Evolutionary conservation across 2,888 invertebrate genomes (phyloP).

Genomic region (Amblyjoppa proteus): DNA sequence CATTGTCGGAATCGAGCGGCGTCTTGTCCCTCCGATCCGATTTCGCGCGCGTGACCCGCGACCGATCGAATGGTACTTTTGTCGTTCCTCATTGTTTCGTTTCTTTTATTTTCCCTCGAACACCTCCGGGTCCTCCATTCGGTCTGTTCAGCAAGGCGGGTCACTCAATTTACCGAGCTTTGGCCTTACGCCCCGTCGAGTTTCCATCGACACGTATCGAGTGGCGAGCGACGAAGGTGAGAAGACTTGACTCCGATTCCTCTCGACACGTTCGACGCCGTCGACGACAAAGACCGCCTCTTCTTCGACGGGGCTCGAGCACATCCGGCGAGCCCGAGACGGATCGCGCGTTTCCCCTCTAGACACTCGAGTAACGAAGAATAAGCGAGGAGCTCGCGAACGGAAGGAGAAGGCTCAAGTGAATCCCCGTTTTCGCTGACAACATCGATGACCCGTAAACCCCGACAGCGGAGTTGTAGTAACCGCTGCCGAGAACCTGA

Average conservation of each 20-base stretch:
- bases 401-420: slow-evolving; percentile 49
- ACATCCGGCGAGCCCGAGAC: slow-evolving; percentile 44
- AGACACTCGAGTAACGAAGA: slow-evolving; percentile 33
- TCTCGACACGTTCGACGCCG: slow-evolving; percentile 58
- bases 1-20: background rate
- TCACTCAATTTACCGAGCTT: slow-evolving; percentile 33
- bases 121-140: background rate
- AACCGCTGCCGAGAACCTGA: slow-evolving; percentile 92
- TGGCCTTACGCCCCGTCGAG: slow-evolving; percentile 25
- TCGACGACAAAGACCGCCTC: slow-evolving; percentile 41
- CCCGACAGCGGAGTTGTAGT: slow-evolving; percentile 88
- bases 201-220: slow-evolving; percentile 40
- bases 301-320: slow-evolving; percentile 30
- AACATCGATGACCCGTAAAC: slow-evolving; percentile 50
- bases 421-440: slow-evolving; percentile 59
- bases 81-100: background rate
- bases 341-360: slow-evolving; percentile 34
- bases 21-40: background rate
- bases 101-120: slow-evolving; percentile 21
- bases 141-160: background rate
- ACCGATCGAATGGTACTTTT: background rate
- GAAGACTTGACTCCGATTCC: slow-evolving; percentile 39
- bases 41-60: background rate
- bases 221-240: background rate
- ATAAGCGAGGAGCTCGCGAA: slow-evolving; percentile 32